A percentile compares a stretch with the other conserved stretches of the same genome.
Conservation (phyloP, 2,113 vertebrate genomes). For the Motacilla alba region DNA sequence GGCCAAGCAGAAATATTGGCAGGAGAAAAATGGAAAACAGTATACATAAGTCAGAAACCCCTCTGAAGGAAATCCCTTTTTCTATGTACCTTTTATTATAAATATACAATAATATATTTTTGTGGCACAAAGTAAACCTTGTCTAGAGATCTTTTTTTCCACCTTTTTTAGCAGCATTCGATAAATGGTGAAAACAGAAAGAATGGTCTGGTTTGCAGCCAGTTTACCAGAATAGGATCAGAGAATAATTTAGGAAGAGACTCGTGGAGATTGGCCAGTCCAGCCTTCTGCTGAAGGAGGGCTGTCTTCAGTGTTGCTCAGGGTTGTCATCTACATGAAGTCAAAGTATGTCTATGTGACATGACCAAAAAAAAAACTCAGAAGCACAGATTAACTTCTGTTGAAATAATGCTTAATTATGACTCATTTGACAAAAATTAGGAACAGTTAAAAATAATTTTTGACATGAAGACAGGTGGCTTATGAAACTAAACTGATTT, state of each 20-base stretch:
- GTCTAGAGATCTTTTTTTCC: neutral
- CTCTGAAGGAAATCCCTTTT: neutral
- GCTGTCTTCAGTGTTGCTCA: neutral
- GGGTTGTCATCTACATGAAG: neutral
- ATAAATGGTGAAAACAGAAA: neutral
- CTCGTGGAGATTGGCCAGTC: neutral
- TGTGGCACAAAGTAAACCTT: neutral
- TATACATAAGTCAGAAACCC: neutral
- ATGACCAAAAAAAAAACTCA: neutral
- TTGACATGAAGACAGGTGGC: neutral
- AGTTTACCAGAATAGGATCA: neutral
- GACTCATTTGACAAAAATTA: constrained; percentile 45
- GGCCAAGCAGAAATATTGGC: neutral
- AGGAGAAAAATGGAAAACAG: neutral
- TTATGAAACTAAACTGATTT: neutral
- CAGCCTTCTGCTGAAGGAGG: neutral
- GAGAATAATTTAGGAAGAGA: neutral
- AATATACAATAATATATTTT: neutral
- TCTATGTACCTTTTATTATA: neutral
- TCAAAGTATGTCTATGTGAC: neutral
- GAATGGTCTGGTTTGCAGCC: neutral
- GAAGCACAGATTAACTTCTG: neutral
- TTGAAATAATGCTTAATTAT: neutral
- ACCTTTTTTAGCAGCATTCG: neutral
- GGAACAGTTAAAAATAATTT: constrained; percentile 31